A percentile compares a stretch with the other conserved stretches of the same genome.
These are phyloP conservation scores for Pogonognathellus flavescens DNA, from an alignment of 1,140 invertebrate genomes.

Conservation along the genomic window DNA sequence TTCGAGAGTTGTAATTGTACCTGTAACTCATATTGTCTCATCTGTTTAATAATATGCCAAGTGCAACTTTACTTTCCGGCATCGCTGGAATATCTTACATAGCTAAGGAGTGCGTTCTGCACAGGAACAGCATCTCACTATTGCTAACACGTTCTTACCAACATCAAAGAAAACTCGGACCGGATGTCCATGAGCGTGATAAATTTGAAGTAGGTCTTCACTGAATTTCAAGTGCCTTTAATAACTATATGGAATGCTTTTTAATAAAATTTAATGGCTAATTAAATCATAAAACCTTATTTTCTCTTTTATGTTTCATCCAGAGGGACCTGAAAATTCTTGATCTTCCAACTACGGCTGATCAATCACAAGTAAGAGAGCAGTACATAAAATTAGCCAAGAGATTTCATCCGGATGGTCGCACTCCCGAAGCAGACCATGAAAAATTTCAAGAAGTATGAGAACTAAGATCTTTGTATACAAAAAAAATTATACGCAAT, in stretches of 20 bases:
- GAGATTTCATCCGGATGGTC: slow-evolving; percentile 86
- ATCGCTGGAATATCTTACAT: not conserved
- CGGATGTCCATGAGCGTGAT: not conserved
- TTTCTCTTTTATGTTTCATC: slow-evolving; percentile 52
- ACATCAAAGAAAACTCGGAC: slow-evolving; percentile 11
- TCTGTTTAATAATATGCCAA: not conserved
- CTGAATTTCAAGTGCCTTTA: no score
- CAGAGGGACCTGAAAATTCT: slow-evolving; percentile 79
- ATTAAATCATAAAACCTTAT: no score
- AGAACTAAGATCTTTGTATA: no score
- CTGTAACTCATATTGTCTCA: no score
- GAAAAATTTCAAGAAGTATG: slow-evolving; percentile 80
- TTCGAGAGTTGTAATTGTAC: no score
- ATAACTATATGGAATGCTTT: not conserved
- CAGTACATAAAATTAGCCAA: slow-evolving; percentile 84
- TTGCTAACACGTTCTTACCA: not conserved
- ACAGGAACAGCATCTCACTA: not conserved
- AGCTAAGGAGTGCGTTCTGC: not conserved
- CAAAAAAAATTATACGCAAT: no score
- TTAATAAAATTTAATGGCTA: no score
- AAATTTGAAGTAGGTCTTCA: slow-evolving; percentile 3
- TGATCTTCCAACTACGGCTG: slow-evolving; percentile 77
- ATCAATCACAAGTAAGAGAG: slow-evolving; percentile 79
- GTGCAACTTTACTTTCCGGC: not conserved
- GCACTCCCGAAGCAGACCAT: slow-evolving; percentile 75